Evolutionary conservation across 2,888 invertebrate genomes (phyloP).

Genomic region (Anoplius nigerrimus): DNA sequence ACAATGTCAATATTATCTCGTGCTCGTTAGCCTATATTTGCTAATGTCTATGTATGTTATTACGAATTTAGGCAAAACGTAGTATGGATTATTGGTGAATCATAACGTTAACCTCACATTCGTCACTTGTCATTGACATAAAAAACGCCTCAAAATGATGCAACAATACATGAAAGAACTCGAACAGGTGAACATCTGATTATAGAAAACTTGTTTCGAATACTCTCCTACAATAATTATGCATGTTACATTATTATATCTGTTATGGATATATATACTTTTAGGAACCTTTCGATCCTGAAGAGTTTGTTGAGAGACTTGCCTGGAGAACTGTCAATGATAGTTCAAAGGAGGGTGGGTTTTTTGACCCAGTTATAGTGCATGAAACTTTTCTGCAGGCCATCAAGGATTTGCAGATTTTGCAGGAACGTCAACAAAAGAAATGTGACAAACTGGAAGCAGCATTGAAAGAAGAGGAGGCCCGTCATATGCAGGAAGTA

Average conservation of each 20-base stretch:
- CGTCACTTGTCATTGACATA: conserved; percentile 19
- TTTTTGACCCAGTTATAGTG: conserved; percentile 90
- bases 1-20: too few species aligned
- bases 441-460: conserved; percentile 91
- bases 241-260: not conserved
- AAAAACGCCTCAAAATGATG: conserved; percentile 81
- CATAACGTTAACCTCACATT: conserved; percentile 25
- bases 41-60: too few species aligned
- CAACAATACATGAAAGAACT: conserved; percentile 92
- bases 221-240: not conserved
- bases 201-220: not conserved
- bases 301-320: conserved; percentile 97
- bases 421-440: conserved; percentile 90
- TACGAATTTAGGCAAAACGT: not conserved
- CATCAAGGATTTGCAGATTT: conserved; percentile 86
- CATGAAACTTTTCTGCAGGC: conserved; percentile 95
- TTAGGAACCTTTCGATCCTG: conserved; percentile 97
- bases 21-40: too few species aligned
- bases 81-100: not conserved
- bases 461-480: conserved; percentile 90
- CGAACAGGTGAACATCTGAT: conserved; percentile 81
- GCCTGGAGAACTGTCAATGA: conserved; percentile 94
- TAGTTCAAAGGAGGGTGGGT: conserved; percentile 81
- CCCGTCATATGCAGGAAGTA: conserved; percentile 87
- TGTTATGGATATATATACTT: conserved; percentile 40